These are phyloP conservation scores for Meloidogyne hapla DNA, from an alignment of 1,140 invertebrate species.

Conservation along the genomic window DNA sequence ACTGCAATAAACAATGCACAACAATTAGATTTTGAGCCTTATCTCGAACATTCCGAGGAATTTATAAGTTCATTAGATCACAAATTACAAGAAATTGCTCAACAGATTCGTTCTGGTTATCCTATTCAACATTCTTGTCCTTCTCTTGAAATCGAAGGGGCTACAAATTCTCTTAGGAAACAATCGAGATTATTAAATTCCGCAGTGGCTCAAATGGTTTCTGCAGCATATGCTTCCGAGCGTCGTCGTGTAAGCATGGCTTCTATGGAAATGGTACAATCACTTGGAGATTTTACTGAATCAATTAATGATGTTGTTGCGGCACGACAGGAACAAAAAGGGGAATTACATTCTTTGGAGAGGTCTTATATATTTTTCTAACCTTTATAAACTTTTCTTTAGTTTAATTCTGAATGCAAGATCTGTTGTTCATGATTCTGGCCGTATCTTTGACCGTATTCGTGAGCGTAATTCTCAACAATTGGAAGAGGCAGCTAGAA, in stretches of 20 bases:
- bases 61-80: slow-evolving; percentile 76
- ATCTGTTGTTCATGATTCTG: slow-evolving; percentile 58
- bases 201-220: slow-evolving; percentile 78
- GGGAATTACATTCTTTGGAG: neutral
- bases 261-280: slow-evolving; percentile 77
- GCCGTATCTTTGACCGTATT: slow-evolving; percentile 73
- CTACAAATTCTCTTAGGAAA: slow-evolving; percentile 68
- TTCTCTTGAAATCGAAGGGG: slow-evolving; percentile 75
- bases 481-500: slow-evolving; percentile 47
- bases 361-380: neutral
- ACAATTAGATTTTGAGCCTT: slow-evolving; percentile 82
- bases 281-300: slow-evolving; percentile 73
- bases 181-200: slow-evolving; percentile 72
- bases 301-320: slow-evolving; percentile 76
- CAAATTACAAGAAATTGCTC: slow-evolving; percentile 70
- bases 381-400: slow-evolving; percentile 20
- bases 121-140: slow-evolving; percentile 77
- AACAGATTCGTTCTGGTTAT: slow-evolving; percentile 71
- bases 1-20: slow-evolving; percentile 79
- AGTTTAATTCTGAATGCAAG: slow-evolving; percentile 59
- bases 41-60: slow-evolving; percentile 67
- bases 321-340: slow-evolving; percentile 64
- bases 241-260: slow-evolving; percentile 79
- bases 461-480: slow-evolving; percentile 68
- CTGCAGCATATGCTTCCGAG: slow-evolving; percentile 78